Base-by-base conservation (phyloP, 1,140 invertebrate species). In the Lucilia sericata region DNA sequence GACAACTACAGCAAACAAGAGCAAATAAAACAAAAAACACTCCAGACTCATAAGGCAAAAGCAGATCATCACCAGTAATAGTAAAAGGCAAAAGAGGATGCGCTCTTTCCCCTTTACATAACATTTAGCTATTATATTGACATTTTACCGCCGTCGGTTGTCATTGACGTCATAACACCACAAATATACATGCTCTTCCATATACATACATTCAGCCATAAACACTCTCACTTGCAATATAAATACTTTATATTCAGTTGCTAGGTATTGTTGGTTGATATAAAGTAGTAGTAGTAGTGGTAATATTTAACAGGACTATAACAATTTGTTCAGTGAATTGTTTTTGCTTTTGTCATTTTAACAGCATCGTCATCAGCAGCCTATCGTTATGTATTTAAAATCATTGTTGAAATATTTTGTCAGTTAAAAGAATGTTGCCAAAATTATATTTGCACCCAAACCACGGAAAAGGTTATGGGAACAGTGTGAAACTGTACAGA, bases 151-250 rank as follows among this genome's bases (percentile, higher is more conserved):
- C 21, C 76, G 42, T 51, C 42, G 76, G 42, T 49, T 80, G 76
- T 49, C 76, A 80, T 49, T 80, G 76, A 80, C 42, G 19, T 80
- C 76, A 80, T 14, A 80, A 78, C 75, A 78, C 75, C 10, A 25
- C 76, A 51, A 25, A 49, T 19, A 47, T 21, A 21, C 4, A 51
- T n/a, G 10, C 42, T 42, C 42, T 8, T 8, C 2, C 42, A 10
- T 42, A 8, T 42, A 42, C 42, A 36, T 36, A 36, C n/a, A n/a
- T n/a, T n/a, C n/a, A 30, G 25, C 3, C 25, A 30, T 42, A 42
- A 34, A 42, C 36, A 17, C 74, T 17, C 34, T 4, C 13, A 76
- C 8, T 17, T 7, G 34, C 9, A 34, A 47, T 30, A 19, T 34
- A 2, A 42, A 76, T 7, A 7, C 42, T 8, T 8, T 10, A 42